Conservation (phyloP, 2,888 invertebrate genomes). For the Drosophila subsilvestris region DNA sequence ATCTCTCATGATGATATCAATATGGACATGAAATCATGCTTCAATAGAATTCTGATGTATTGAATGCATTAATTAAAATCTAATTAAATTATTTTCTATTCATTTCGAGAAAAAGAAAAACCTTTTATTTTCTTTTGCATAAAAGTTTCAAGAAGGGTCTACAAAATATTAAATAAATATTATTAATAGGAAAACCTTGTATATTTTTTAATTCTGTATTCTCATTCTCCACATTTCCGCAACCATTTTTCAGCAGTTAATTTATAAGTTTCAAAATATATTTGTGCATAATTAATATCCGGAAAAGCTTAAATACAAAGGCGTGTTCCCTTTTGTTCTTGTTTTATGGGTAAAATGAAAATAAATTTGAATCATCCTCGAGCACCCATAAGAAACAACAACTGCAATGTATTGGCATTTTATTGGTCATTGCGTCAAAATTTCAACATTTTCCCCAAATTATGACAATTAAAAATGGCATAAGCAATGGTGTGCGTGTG, state of each 20-base stretch:
- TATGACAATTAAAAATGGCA: constrained; percentile 66
- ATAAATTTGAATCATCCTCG: constrained; percentile 49
- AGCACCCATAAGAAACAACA: constrained; percentile 46
- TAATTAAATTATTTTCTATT: constrained; percentile 16
- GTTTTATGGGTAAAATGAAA: constrained; percentile 45
- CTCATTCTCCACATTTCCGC: background rate
- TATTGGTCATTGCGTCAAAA: constrained; percentile 53
- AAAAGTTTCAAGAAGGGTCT: too few species aligned
- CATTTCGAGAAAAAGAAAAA: background rate
- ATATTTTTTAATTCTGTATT: background rate
- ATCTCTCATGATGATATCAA: constrained; percentile 18
- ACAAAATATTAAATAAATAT: too few species aligned
- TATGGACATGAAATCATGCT: constrained; percentile 28
- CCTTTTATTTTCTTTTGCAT: too few species aligned
- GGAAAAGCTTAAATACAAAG: background rate
- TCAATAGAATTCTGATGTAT: constrained; percentile 29
- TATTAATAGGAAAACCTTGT: too few species aligned
- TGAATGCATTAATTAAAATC: constrained; percentile 24
- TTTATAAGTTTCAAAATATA: constrained; percentile 3
- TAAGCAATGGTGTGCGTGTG: constrained; percentile 4
- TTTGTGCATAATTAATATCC: background rate
- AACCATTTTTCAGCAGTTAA: constrained; percentile 3
- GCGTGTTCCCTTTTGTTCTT: constrained; percentile 20
- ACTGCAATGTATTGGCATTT: constrained; percentile 51
- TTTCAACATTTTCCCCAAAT: constrained; percentile 52